A percentile compares a stretch with the other conserved stretches of the same genome.
These are phyloP conservation scores for Ctenicera cuprea DNA, from an alignment of 2,888 invertebrate species.

Conservation along the genomic window DNA sequence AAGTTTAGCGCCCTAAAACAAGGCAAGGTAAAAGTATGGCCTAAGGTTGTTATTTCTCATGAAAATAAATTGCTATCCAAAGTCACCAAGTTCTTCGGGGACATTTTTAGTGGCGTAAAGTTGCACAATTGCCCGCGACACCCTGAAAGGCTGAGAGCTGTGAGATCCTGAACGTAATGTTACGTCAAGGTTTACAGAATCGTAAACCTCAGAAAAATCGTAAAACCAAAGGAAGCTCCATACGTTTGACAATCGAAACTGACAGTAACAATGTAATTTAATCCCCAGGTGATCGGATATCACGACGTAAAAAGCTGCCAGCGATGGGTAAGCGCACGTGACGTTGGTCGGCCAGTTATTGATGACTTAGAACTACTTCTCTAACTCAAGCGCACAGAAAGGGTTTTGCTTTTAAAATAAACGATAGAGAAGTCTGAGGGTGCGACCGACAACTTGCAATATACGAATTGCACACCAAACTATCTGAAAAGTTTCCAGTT, in stretches of 20 bases:
- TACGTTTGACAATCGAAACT: constrained; percentile 39
- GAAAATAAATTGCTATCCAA: neutral
- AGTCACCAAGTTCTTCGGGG: constrained; percentile 12
- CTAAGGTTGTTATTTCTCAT: neutral
- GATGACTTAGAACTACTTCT: constrained; percentile 42
- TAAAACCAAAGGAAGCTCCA: constrained; percentile 31
- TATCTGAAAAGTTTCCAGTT: constrained; percentile 40
- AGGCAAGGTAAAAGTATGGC: too few relatives aligned
- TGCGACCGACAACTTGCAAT: constrained; percentile 29
- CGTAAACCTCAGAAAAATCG: constrained; percentile 42
- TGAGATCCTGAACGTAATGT: constrained; percentile 10
- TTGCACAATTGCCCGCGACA: constrained; percentile 12
- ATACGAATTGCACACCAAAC: constrained; percentile 33
- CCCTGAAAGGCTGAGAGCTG: constrained; percentile 15
- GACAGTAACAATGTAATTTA: constrained; percentile 48
- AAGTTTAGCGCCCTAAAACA: too few relatives aligned
- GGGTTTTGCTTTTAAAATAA: constrained; percentile 40
- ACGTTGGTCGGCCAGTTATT: constrained; percentile 38
- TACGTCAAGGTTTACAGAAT: constrained; percentile 26
- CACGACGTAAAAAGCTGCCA: constrained; percentile 30
- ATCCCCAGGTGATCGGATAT: constrained; percentile 47
- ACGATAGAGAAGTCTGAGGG: constrained; percentile 21
- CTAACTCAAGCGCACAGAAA: constrained; percentile 36
- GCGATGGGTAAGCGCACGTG: constrained; percentile 35
- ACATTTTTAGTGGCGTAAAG: constrained; percentile 16